phyloP scores from a whole-genome alignment of 2,888 invertebrate species.

The Hirtodrosophila cameraria region DNA sequence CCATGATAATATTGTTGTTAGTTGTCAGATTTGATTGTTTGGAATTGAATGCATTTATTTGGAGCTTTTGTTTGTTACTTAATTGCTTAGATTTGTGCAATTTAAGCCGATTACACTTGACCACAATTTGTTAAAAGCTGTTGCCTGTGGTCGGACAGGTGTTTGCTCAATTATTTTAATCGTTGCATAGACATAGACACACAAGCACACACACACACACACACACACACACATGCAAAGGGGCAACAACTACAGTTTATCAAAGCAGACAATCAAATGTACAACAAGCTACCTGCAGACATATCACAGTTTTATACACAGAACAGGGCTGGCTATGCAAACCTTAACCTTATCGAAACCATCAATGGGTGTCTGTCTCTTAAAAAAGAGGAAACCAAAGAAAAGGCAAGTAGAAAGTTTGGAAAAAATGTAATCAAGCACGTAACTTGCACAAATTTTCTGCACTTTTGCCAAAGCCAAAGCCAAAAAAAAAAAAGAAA shows the following conservation, averaged over 20 bases:
- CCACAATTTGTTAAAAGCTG: constrained; percentile 74
- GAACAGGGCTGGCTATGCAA: constrained; percentile 19
- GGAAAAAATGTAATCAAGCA: constrained; percentile 76
- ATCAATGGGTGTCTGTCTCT: constrained; percentile 36
- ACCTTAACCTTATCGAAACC: constrained; percentile 60
- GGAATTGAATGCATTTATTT: constrained; percentile 45
- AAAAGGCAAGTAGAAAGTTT: constrained; percentile 49
- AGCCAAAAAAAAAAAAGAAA: constrained; percentile 16
- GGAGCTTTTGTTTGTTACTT: constrained; percentile 43
- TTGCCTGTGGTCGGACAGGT: constrained; percentile 50
- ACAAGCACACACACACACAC: constrained; percentile 8
- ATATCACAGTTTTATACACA: constrained; percentile 21
- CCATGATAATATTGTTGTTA: constrained; percentile 6
- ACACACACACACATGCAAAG: not conserved
- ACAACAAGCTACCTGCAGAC: constrained; percentile 15
- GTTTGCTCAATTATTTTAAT: constrained; percentile 67
- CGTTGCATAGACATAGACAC: constrained; percentile 31
- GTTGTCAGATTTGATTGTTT: constrained; percentile 32
- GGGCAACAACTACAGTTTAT: too few relatives aligned
- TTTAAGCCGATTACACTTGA: constrained; percentile 71
- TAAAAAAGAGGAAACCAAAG: constrained; percentile 22
- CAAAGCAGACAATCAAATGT: constrained; percentile 24
- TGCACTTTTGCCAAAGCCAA: constrained; percentile 70
- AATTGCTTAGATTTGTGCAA: constrained; percentile 66
- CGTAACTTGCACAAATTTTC: constrained; percentile 78